Percentiles rank a stretch among this genome's conserved stretches.
phyloP scores from a whole-genome alignment of 2,113 vertebrate species.

The Ceuthmochares aereus region DNA sequence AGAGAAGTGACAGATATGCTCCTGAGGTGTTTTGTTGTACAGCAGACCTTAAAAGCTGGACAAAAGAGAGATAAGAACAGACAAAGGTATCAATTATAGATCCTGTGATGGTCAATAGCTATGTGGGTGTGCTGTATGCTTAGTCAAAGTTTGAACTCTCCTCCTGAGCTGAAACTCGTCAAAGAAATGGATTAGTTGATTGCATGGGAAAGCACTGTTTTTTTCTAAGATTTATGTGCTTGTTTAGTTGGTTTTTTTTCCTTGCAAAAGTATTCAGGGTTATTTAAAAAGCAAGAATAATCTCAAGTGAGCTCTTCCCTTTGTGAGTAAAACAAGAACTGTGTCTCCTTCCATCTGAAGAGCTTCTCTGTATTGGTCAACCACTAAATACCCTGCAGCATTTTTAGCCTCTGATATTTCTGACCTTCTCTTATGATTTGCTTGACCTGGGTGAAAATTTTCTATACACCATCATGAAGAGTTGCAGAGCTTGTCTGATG shows the following conservation, averaged over 20 bases:
- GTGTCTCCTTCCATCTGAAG: background rate
- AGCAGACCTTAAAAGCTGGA: background rate
- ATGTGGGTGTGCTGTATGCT: rapidly evolving
- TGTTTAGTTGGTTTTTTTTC: too few relatives aligned
- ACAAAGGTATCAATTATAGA: background rate
- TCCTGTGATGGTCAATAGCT: background rate
- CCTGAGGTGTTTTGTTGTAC: background rate
- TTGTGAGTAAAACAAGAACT: background rate
- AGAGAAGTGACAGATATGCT: background rate
- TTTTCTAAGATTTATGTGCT: background rate
- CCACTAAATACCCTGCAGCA: background rate
- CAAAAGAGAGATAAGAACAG: background rate
- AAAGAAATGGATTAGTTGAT: background rate
- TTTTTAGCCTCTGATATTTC: background rate
- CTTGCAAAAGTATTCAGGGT: background rate
- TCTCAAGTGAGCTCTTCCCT: background rate
- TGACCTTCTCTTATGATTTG: background rate
- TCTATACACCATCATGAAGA: rapidly evolving
- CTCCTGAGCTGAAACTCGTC: background rate
- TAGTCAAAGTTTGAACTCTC: background rate
- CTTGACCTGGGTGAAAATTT: background rate
- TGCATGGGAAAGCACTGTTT: background rate
- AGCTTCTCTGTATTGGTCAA: background rate
- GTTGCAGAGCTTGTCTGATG: too few relatives aligned
- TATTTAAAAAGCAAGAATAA: background rate